A percentile compares a stretch with the other conserved stretches of the same genome.
Evolutionary conservation across 2,888 invertebrate species (phyloP).

Genomic region (Ligdia adustata): DNA sequence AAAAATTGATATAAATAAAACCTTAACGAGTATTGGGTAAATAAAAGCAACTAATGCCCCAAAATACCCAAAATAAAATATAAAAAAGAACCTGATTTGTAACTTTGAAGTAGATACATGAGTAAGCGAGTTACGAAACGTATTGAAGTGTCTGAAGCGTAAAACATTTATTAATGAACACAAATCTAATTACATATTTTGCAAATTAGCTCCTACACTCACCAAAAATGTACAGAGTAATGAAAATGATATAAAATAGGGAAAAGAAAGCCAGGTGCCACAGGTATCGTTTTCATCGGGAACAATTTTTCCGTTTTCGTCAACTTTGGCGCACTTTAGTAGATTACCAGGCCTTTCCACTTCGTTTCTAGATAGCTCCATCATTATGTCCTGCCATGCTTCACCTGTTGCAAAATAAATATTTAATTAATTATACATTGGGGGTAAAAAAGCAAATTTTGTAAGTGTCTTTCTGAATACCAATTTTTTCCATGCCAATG

Average conservation of each 20-base stretch:
- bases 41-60: not conserved
- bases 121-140: too few relatives aligned
- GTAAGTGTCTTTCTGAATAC: not conserved
- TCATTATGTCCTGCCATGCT: conserved; percentile 99
- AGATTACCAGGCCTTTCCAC: conserved; percentile 46
- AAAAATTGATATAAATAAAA: not conserved
- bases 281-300: conserved; percentile 81
- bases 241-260: conserved; percentile 99
- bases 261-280: conserved; percentile 96
- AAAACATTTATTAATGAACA: too few relatives aligned
- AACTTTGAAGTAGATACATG: too few relatives aligned
- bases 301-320: conserved; percentile 68
- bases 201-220: conserved; percentile 43
- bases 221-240: conserved; percentile 99
- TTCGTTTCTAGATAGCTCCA: conserved; percentile 78
- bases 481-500: not conserved
- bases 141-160: too few relatives aligned
- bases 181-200: too few relatives aligned
- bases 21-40: not conserved
- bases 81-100: too few relatives aligned
- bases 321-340: conserved; percentile 75
- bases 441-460: too few relatives aligned
- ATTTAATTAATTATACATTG: too few relatives aligned
- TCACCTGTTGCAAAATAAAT: conserved; percentile 86
- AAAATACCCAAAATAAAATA: not conserved